These are phyloP conservation scores for Hirundichthys speculiger DNA, from an alignment of 2,113 vertebrate genomes.

Conservation along the genomic window DNA sequence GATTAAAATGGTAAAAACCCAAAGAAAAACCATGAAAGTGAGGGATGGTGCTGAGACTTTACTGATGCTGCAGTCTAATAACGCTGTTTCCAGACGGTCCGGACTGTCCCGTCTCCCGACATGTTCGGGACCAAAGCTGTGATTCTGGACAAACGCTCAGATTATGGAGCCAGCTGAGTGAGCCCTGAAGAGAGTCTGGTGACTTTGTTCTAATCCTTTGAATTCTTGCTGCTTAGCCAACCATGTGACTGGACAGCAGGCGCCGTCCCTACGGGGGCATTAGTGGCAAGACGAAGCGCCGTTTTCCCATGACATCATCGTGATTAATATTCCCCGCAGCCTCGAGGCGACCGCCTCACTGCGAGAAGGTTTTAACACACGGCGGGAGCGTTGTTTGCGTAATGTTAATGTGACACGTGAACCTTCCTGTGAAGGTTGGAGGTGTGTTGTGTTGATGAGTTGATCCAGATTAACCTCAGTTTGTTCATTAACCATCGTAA, in stretches of 20 bases:
- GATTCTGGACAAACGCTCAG: too few relatives aligned
- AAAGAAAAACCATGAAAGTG: too few relatives aligned
- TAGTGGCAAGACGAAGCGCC: conserved; percentile 18
- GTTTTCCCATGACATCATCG: conserved; percentile 52
- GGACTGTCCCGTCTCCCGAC: too few relatives aligned
- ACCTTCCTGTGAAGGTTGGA: background rate
- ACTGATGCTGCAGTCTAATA: too few relatives aligned
- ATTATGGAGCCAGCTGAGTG: too few relatives aligned
- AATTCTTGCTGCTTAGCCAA: conserved; percentile 33
- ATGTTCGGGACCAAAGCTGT: background rate
- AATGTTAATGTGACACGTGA: background rate
- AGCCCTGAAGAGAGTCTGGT: background rate
- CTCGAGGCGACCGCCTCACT: conserved; percentile 14
- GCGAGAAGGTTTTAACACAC: background rate
- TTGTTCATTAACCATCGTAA: background rate
- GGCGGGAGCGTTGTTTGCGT: background rate
- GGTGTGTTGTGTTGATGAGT: background rate
- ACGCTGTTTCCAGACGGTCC: too few relatives aligned
- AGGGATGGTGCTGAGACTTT: too few relatives aligned
- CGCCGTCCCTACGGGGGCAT: conserved; percentile 3
- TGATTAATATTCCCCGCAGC: conserved; percentile 18
- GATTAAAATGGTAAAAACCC: too few relatives aligned
- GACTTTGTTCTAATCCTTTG: conserved; percentile 45
- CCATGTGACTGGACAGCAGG: conserved; percentile 38
- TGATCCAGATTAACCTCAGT: background rate